Percentiles rank a stretch among this genome's conserved stretches.
Evolutionary conservation across 2,797 vertebrate genomes (phyloP).

Genomic region (Chiloscyllium punctatum): DNA sequence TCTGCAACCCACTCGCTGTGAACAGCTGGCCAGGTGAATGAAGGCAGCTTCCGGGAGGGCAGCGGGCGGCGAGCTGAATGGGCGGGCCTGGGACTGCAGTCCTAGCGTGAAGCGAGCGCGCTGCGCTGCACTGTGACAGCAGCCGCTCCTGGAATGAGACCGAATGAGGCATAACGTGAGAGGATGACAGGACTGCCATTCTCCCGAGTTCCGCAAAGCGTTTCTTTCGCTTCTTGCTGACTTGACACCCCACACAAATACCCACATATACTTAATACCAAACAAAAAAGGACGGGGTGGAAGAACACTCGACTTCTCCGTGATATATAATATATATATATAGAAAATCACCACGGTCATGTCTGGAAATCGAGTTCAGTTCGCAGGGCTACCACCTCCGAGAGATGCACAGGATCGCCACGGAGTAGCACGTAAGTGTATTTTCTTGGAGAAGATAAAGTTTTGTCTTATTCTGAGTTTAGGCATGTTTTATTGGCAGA

Average conservation of each 20-base stretch:
- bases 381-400: conserved; percentile 59
- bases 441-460: background rate
- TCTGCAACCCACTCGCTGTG: background rate
- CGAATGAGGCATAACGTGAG: conserved; percentile 30
- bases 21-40: conserved; percentile 11
- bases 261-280: background rate
- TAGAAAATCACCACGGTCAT: conserved; percentile 43
- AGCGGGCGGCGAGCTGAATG: background rate
- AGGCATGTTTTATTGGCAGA: background rate
- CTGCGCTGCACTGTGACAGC: conserved; percentile 40
- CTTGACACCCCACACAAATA: background rate
- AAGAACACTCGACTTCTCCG: background rate
- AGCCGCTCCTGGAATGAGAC: conserved; percentile 44
- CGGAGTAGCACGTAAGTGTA: conserved; percentile 60
- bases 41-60: background rate
- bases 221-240: background rate
- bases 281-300: background rate
- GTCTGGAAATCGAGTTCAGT: conserved; percentile 73
- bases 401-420: conserved; percentile 57
- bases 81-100: conserved; percentile 50
- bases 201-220: background rate
- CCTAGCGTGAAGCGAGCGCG: conserved; percentile 38
- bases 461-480: background rate
- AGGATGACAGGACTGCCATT: background rate
- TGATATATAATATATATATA: background rate